Base-by-base conservation (phyloP, 2,888 invertebrate species). In the Halictus quadricinctus region DNA sequence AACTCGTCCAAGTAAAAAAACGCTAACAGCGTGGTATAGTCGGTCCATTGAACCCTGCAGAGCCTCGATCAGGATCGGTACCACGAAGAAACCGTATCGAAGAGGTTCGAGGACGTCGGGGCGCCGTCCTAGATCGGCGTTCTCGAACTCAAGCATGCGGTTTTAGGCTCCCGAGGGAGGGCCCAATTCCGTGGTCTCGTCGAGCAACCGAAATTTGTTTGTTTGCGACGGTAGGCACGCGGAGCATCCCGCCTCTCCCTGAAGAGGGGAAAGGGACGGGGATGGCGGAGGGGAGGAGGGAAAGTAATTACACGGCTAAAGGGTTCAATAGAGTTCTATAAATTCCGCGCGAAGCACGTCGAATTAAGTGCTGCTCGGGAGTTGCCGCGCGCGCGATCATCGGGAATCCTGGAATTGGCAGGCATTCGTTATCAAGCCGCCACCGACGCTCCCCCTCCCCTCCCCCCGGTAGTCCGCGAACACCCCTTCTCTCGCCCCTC, bases 381-480 rank as follows among this genome's bases (percentile, higher is more conserved):
- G 74, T 79, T 75, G 66, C 54, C 72, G 43, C 48, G 54, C 70
- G 76, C 85, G 54, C 54, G 66, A 84, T 84, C 75, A 72, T 64
- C 75, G 87, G 74, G 72, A 85, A 85, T 85, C 64, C 83, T 80
- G 79, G 75, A 80, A 80, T 85, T 84, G 81, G 88, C 86, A 87
- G 80, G 82, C 85, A 85, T 85, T 90, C 80, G 80, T 87, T 73
- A 77, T 85, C 81, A 58, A 73, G 79, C 66, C 36, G 29, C 29
- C 36, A 15, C 66, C 36, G 64, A 13, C 36, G 36, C 36, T 0
- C 36, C 36, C 36, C 36, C 36, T 36, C 29, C 66, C 21, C 21
- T 10, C 3, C 3, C 66, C 25, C 25, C 66, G 3, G 15, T 21
- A 21, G 54, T 54, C n/a, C 54, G 54, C 54, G 54, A n/a, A 54